Conservation (phyloP, 2,113 vertebrate species). For the Ophiodon elongatus region DNA sequence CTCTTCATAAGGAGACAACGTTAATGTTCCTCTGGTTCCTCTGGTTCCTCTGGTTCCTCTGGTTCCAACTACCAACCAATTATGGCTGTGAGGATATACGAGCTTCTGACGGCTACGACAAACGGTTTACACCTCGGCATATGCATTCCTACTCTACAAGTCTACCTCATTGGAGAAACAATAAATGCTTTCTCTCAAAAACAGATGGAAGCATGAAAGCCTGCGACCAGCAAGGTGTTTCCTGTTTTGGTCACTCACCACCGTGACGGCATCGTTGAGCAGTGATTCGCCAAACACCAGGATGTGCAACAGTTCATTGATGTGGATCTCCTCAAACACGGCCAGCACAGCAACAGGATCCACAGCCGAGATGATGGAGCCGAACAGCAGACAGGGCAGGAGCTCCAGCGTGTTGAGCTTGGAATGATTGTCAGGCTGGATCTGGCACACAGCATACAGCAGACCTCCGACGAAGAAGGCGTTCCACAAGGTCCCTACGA, state of each 20-base stretch:
- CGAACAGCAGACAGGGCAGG: conserved; percentile 94
- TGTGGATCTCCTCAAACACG: conserved; percentile 98
- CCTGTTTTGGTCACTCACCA: conserved; percentile 84
- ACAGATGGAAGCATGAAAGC: background rate
- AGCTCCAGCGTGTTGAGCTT: conserved; percentile 84
- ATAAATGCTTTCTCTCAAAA: background rate
- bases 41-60: too few species aligned
- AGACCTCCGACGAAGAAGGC: conserved; percentile 94
- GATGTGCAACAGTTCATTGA: conserved; percentile 97
- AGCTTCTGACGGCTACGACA: background rate
- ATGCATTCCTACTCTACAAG: background rate
- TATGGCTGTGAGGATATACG: background rate
- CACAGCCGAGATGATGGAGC: conserved; percentile 95
- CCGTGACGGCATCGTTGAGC: conserved; percentile 97
- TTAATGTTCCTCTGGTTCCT: background rate
- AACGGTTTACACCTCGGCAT: background rate
- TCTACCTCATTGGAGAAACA: background rate
- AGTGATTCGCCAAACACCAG: conserved; percentile 97
- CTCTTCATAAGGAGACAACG: background rate
- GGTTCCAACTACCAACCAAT: background rate
- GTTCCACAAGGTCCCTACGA: conserved; percentile 97
- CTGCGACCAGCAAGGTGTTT: background rate
- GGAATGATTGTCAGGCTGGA: conserved; percentile 68
- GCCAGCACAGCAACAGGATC: conserved; percentile 97
- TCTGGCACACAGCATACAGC: conserved; percentile 91